phyloP scores from a whole-genome alignment of 2,888 invertebrate species.

The Hydropsyche betteni region DNA sequence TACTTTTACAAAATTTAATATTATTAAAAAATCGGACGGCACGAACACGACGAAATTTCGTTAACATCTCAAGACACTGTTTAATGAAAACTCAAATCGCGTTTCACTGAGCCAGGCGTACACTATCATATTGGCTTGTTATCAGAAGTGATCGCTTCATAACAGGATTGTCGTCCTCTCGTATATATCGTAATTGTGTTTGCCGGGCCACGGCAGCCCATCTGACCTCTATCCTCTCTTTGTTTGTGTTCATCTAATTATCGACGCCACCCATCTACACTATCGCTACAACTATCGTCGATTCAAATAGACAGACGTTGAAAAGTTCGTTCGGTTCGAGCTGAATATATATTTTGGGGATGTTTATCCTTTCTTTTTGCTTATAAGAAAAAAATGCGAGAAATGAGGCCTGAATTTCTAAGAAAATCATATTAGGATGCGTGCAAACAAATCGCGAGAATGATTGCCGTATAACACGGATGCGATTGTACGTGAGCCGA shows the following conservation, averaged over 20 bases:
- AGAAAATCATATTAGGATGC: no score
- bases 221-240: constrained; percentile 43
- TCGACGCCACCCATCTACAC: constrained; percentile 20
- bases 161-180: constrained; percentile 44
- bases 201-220: constrained; percentile 33
- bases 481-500: constrained; percentile 21
- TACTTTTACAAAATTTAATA: neutral
- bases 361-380: no score
- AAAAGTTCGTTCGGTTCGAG: no score
- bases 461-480: no score
- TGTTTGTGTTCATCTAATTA: constrained; percentile 48
- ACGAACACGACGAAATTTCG: no score
- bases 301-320: no score
- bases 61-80: neutral
- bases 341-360: no score
- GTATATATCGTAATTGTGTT: constrained; percentile 38
- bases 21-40: no score
- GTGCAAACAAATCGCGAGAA: no score
- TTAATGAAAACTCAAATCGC: constrained; percentile 19
- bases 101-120: constrained; percentile 3
- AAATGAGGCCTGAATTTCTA: no score
- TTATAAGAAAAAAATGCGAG: no score
- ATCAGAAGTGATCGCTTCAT: constrained; percentile 46
- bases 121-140: constrained; percentile 34
- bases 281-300: no score